A percentile compares a stretch with the other conserved stretches of the same genome.
phyloP scores from a whole-genome alignment of 2,797 vertebrate genomes.

The Malurus splendens region DNA sequence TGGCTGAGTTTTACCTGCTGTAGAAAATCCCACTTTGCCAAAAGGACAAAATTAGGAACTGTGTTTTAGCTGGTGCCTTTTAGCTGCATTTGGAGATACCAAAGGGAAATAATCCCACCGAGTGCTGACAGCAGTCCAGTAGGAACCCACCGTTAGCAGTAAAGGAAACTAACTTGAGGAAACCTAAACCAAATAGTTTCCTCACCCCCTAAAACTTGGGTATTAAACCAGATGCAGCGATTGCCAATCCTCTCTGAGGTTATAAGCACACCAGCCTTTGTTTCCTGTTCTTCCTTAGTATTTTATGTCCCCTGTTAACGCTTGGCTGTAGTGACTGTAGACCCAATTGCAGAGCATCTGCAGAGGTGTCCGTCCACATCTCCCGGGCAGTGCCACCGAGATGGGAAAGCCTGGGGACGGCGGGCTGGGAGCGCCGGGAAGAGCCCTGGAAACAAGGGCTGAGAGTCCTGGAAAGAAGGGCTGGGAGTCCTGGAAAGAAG shows the following conservation, averaged over 20 bases:
- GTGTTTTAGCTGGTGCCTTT: neutral
- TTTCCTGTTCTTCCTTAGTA: fast-evolving
- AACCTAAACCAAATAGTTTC: neutral
- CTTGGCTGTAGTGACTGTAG: neutral
- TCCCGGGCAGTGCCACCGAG: neutral
- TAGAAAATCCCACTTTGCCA: neutral
- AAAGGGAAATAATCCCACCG: neutral
- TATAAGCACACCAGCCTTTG: fast-evolving
- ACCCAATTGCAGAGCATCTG: fast-evolving
- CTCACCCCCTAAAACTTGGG: neutral
- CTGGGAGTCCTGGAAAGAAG: neutral
- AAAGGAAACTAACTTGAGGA: neutral
- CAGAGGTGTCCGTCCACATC: neutral
- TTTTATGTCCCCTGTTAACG: neutral
- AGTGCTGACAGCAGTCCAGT: too few relatives aligned
- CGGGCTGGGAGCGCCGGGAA: neutral
- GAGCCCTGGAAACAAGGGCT: neutral
- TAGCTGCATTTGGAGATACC: neutral
- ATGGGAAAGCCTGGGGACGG: neutral
- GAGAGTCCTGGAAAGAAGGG: neutral
- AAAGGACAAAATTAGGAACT: neutral
- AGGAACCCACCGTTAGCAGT: fast-evolving
- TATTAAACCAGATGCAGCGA: neutral
- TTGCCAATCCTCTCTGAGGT: neutral
- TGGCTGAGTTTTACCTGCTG: fast-evolving